Percentiles rank a stretch among this genome's conserved stretches.
These are phyloP conservation scores for Delia radicum DNA, from an alignment of 1,140 invertebrate species.

Conservation along the genomic window DNA sequence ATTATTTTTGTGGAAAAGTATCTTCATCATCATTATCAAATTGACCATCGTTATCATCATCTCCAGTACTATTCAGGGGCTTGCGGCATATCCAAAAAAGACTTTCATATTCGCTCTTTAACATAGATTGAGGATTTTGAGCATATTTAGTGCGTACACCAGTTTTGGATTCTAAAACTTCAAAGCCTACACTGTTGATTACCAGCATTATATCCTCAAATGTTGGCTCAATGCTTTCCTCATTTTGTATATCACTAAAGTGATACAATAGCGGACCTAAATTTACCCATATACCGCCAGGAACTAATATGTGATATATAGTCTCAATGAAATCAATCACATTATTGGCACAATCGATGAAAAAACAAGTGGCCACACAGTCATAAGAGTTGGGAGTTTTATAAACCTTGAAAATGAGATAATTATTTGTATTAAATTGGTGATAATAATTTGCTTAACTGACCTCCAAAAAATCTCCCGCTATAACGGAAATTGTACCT, in stretches of 20 bases:
- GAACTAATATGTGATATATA: constrained; percentile 87
- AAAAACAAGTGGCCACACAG: constrained; percentile 95
- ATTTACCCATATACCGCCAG: constrained; percentile 86
- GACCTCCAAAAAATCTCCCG: constrained; percentile 90
- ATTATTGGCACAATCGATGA: constrained; percentile 97
- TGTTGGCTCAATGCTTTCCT: constrained; percentile 92
- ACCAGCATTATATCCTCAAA: constrained; percentile 83
- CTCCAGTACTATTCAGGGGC: constrained; percentile 24
- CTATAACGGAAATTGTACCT: constrained; percentile 86
- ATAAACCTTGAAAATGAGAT: constrained; percentile 65
- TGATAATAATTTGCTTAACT: neutral
- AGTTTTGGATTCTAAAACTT: constrained; percentile 71
- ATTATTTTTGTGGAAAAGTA: neutral
- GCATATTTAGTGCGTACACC: constrained; percentile 84
- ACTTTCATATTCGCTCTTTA: constrained; percentile 53
- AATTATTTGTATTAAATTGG: neutral
- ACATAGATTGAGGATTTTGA: constrained; percentile 91
- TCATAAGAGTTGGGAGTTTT: constrained; percentile 78
- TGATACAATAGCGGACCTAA: constrained; percentile 94
- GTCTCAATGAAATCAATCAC: constrained; percentile 93
- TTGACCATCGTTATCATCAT: neutral
- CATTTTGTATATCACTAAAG: constrained; percentile 84
- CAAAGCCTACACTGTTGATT: constrained; percentile 84
- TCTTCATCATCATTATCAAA: neutral
- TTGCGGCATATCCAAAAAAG: constrained; percentile 53